These are phyloP conservation scores for Bombus consobrinus DNA, from an alignment of 1,140 invertebrate species.

Conservation along the genomic window DNA sequence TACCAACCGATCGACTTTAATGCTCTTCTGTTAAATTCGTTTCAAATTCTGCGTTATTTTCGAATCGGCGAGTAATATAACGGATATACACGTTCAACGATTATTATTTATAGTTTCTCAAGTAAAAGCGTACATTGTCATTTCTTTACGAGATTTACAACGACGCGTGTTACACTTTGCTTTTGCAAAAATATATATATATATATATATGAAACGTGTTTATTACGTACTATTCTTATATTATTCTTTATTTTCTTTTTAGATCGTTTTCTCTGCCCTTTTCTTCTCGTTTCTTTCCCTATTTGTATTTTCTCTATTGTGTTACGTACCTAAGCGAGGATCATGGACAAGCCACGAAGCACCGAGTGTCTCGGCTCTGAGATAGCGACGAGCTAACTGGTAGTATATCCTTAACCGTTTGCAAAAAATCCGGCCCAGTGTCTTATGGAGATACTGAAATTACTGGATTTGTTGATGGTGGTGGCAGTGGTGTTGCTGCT, in stretches of 20 bases:
- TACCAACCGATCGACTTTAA: background rate
- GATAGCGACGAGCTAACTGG: background rate
- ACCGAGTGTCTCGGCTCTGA: background rate
- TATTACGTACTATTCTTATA: background rate
- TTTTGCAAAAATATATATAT: background rate
- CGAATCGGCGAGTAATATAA: background rate
- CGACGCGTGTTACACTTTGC: too few species aligned
- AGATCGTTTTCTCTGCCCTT: background rate
- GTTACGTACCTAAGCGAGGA: slow-evolving; percentile 17
- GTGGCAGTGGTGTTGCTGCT: slow-evolving; percentile 36
- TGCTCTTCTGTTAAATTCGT: slow-evolving; percentile 8
- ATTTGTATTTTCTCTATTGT: background rate
- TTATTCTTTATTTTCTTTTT: background rate
- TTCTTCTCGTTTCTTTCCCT: background rate
- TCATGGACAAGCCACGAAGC: slow-evolving; percentile 35
- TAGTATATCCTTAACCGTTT: slow-evolving; percentile 47
- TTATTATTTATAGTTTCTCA: background rate
- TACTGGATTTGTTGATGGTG: slow-evolving; percentile 3
- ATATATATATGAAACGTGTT: background rate
- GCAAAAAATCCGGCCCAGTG: slow-evolving; percentile 47
- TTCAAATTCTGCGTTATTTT: background rate
- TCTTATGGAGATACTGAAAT: slow-evolving; percentile 10
- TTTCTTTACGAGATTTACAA: background rate
- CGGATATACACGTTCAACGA: background rate
- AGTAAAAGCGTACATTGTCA: background rate